Percentiles rank a stretch among this genome's conserved stretches.
Conservation (phyloP, 2,797 vertebrate genomes). For the Dipus sagitta region DNA sequence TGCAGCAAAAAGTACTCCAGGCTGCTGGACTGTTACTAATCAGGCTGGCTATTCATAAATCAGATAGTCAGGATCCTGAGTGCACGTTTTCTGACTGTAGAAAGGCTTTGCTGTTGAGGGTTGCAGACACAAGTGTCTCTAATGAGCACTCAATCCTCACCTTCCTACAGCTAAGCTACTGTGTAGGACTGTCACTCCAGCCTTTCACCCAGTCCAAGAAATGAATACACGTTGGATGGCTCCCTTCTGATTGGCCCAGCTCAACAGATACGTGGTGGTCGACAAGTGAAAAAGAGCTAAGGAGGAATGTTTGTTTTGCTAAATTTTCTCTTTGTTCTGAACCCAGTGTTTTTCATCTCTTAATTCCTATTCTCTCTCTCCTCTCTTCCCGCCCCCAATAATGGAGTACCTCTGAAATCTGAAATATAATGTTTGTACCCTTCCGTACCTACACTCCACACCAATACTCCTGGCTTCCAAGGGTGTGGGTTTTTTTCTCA, state of each 20-base stretch:
- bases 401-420: not conserved
- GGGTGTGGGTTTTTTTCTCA: not conserved
- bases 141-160: not conserved
- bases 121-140: not conserved
- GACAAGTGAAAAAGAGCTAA: no score
- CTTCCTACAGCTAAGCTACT: not conserved
- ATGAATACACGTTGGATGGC: not conserved
- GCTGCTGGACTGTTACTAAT: not conserved
- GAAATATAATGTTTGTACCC: not conserved
- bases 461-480: not conserved
- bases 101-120: not conserved
- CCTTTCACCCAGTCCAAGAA: no score
- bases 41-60: not conserved
- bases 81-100: not conserved
- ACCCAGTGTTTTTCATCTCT: not conserved
- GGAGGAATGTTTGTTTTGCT: not conserved
- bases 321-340: not conserved
- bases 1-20: not conserved
- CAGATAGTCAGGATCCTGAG: not conserved
- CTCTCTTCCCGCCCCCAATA: not conserved
- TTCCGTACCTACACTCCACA: not conserved
- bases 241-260: not conserved
- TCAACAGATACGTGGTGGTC: not conserved
- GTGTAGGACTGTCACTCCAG: not conserved
- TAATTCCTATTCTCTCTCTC: not conserved